Evolutionary conservation across 2,888 invertebrate genomes (phyloP), one percentile per base, ranked within the genome.

Genomic region (Ptychoptera albimana): DNA sequence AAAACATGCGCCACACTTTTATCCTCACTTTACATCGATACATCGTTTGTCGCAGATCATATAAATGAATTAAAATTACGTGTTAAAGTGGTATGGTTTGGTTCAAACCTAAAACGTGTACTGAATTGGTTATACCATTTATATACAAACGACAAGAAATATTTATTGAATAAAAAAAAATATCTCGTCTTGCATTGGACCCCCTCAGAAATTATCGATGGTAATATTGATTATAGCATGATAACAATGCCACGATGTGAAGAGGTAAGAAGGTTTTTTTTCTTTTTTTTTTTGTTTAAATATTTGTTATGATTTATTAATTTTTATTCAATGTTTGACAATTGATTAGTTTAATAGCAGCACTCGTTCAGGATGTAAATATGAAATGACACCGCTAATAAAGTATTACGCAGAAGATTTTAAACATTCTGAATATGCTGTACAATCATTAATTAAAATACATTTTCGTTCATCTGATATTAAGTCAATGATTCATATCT

Each of bases 1-100:
- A 37, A 32, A 12, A n/a, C 46, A 8, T 73, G 73, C 52, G 71
- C 66, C 0, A 52, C 71, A 2, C 54, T 77, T 10, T 50, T 77
- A 6, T 67, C 75, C 2, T 66, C 72, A 13, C 56, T 68, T 45
- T 64, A 64, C 35, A 63, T 67, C 9, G 66, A 69, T 7, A 73
- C 75, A 1, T 56, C 57, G 6, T 77, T 76, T 51, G 68, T 79
- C 2, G 64, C 68, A 39, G 56, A 71, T 0, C 78, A 82, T 52
- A 77, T 85, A 36, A 59, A 68, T 10, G 65, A 71, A 45, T 64
- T 76, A 43, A 63, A 71, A 31, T 63, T 82, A 11, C 72, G 69
- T 48, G 74, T 82, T 0, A 76, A 74, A 55, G 75, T 85, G 0
- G 66, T 75, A 6, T 85, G 82, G 81, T 61, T 85, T 11, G 83